phyloP scores from a whole-genome alignment of 1,140 invertebrate genomes.

The Artemia franciscana region DNA sequence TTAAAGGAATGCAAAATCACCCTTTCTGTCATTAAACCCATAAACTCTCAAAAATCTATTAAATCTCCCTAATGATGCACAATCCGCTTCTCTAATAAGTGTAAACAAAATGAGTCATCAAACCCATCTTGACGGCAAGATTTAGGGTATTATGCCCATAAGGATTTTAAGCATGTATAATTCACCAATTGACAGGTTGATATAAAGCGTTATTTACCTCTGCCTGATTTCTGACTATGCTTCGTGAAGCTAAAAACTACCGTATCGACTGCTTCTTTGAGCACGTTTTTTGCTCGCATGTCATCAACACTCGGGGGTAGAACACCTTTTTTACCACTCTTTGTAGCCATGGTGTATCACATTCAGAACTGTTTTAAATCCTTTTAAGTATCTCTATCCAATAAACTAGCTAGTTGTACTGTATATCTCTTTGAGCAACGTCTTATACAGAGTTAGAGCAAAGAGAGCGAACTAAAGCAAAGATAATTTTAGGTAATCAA shows the following conservation, averaged over 20 bases:
- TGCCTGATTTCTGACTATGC: conserved; percentile 45
- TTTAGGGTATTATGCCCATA: too few relatives aligned
- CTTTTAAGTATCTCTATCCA: background rate
- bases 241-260: conserved; percentile 55
- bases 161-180: too few relatives aligned
- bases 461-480: background rate
- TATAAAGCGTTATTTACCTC: too few relatives aligned
- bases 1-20: too few relatives aligned
- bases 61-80: too few relatives aligned
- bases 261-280: conserved; percentile 48
- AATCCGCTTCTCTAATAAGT: too few relatives aligned
- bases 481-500: background rate
- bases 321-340: background rate
- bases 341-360: background rate
- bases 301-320: conserved; percentile 18
- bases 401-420: background rate
- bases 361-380: background rate
- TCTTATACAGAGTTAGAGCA: background rate
- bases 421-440: background rate
- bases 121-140: too few relatives aligned
- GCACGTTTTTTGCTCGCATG: conserved; percentile 38
- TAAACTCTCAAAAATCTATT: too few relatives aligned
- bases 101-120: too few relatives aligned
- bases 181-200: too few relatives aligned
- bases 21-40: too few relatives aligned